Conservation (phyloP, 2,888 invertebrate genomes). For the Tiliacea citrago region DNA sequence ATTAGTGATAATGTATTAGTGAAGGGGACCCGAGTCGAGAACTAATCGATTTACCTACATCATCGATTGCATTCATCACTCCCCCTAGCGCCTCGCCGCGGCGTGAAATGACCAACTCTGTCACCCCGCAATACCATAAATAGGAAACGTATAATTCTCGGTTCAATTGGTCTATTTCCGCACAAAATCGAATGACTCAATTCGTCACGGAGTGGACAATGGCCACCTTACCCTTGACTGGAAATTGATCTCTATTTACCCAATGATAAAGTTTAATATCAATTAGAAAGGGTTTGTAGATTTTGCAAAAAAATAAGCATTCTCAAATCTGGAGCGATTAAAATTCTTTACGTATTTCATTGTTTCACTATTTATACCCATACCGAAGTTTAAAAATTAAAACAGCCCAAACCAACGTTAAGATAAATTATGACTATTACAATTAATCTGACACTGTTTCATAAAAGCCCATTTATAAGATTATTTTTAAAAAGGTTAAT, state of each 20-base stretch:
- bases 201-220: slow-evolving; percentile 82
- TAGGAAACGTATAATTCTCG: slow-evolving; percentile 79
- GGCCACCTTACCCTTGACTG: neutral
- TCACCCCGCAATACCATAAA: slow-evolving; percentile 78
- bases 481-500: slow-evolving; percentile 53
- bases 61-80: slow-evolving; percentile 77
- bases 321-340: too few relatives aligned
- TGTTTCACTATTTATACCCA: too few relatives aligned
- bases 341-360: too few relatives aligned
- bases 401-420: neutral
- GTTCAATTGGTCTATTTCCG: slow-evolving; percentile 88
- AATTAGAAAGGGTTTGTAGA: neutral
- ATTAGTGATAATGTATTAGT: slow-evolving; percentile 64
- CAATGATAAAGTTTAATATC: slow-evolving; percentile 16
- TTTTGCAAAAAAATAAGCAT: too few relatives aligned
- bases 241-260: slow-evolving; percentile 14
- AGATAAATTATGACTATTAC: slow-evolving; percentile 29
- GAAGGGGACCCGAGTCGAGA: slow-evolving; percentile 70
- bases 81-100: slow-evolving; percentile 67
- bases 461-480: slow-evolving; percentile 27
- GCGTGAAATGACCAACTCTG: slow-evolving; percentile 79
- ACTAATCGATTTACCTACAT: slow-evolving; percentile 85
- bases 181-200: slow-evolving; percentile 80
- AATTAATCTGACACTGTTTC: slow-evolving; percentile 31
- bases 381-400: neutral